These are phyloP conservation scores for Knipowitschia caucasica DNA, from an alignment of 2,797 vertebrate genomes.

Conservation along the genomic window DNA sequence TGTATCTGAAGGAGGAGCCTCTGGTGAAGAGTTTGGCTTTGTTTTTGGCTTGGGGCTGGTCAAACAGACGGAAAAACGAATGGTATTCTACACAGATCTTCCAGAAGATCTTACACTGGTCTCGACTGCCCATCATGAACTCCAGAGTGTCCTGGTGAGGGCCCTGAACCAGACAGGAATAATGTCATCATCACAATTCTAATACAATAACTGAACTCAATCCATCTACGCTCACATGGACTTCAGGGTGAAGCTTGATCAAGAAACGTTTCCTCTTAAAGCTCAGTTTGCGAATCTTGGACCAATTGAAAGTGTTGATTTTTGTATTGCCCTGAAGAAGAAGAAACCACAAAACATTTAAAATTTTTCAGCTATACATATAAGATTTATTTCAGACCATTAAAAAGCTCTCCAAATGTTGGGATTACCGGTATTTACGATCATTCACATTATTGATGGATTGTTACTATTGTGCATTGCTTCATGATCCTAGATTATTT, in stretches of 20 bases:
- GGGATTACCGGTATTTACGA: no score
- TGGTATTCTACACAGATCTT: constrained; percentile 98
- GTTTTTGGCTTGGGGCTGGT: constrained; percentile 90
- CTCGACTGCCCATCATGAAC: constrained; percentile 90
- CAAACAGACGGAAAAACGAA: constrained; percentile 91
- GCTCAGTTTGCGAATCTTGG: constrained; percentile 97
- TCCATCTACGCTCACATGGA: constrained; percentile 83
- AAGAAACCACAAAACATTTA: constrained; percentile 8
- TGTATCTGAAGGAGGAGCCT: constrained; percentile 99
- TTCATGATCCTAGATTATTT: no score
- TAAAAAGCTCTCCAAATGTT: no score
- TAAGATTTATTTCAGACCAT: no score
- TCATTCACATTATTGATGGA: no score
- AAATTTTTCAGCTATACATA: no score
- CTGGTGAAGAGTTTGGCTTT: constrained; percentile 90
- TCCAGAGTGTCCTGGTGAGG: constrained; percentile 93
- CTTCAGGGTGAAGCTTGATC: constrained; percentile 95
- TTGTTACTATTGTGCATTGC: no score
- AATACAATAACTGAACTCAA: background rate
- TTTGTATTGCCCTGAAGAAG: constrained; percentile 84
- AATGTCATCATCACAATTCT: background rate
- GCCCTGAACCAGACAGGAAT: constrained; percentile 72
- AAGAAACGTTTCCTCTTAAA: constrained; percentile 97
- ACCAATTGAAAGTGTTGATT: constrained; percentile 99
- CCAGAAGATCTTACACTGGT: constrained; percentile 97